Percentiles rank a stretch among this genome's conserved stretches.
Evolutionary conservation across 2,888 invertebrate genomes (phyloP).

Genomic region (Heterodera filipjevi): DNA sequence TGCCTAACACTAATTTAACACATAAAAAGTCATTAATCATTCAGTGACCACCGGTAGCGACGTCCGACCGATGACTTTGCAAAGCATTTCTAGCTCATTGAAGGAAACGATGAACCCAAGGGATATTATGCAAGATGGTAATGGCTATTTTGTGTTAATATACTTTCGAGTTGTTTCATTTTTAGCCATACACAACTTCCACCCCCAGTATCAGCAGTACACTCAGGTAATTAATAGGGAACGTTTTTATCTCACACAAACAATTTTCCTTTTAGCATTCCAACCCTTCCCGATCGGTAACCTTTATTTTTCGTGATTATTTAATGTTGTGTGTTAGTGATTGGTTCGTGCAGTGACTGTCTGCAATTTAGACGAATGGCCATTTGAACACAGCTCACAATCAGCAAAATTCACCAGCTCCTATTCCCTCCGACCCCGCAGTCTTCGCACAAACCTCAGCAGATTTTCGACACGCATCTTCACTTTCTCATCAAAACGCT

Average conservation of each 20-base stretch:
- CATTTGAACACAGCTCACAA: neutral
- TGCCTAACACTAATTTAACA: too few relatives aligned
- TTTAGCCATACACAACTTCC: conserved; percentile 78
- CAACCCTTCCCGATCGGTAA: conserved; percentile 63
- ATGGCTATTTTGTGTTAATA: neutral
- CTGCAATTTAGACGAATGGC: conserved; percentile 11
- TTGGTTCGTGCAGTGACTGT: neutral
- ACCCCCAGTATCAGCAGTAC: conserved; percentile 99
- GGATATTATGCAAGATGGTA: conserved; percentile 93
- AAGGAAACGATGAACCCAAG: conserved; percentile 76
- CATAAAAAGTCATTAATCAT: conserved; percentile 23
- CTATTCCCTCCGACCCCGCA: neutral
- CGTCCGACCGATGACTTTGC: conserved; percentile 81
- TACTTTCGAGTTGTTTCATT: too few relatives aligned
- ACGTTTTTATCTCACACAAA: neutral
- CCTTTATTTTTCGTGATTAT: conserved; percentile 20
- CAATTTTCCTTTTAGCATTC: conserved; percentile 57
- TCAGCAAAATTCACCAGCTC: neutral
- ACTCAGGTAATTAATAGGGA: conserved; percentile 73
- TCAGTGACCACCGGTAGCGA: conserved; percentile 51
- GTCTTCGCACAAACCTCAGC: neutral
- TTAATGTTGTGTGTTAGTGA: neutral
- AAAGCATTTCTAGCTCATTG: conserved; percentile 96
- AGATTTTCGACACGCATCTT: neutral
- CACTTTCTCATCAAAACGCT: neutral